These are phyloP conservation scores for Castor canadensis DNA, from an alignment of 2,113 vertebrate species.

Conservation along the genomic window DNA sequence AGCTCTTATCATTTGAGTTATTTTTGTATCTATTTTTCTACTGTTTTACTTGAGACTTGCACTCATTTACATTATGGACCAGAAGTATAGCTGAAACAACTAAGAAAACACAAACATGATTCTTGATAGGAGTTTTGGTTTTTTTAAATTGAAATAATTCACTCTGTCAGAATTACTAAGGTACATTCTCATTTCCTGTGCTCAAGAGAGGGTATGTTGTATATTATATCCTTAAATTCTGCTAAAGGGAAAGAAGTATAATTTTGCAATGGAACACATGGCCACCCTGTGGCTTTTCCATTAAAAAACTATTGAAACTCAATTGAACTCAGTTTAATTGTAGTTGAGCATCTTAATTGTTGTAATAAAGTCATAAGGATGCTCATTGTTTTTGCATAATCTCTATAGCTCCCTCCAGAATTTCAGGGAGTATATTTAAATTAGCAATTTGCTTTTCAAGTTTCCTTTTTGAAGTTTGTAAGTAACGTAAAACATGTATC, in stretches of 20 bases:
- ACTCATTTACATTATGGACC: background rate
- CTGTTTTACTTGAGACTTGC: background rate
- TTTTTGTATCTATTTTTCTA: background rate
- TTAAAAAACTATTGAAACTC: conserved; percentile 55
- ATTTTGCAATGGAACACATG: conserved; percentile 18
- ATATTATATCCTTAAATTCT: background rate
- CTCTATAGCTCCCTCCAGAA: conserved; percentile 23
- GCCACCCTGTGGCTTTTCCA: conserved; percentile 52
- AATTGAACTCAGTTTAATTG: conserved; percentile 43
- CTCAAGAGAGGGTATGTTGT: background rate
- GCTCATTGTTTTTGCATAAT: background rate
- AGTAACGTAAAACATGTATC: background rate
- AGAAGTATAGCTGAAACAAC: background rate
- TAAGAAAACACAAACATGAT: background rate
- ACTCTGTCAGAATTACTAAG: background rate
- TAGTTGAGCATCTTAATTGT: conserved; percentile 2
- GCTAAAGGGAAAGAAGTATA: background rate
- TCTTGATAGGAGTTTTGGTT: background rate
- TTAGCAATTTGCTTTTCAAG: background rate
- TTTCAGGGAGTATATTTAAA: conserved; percentile 35
- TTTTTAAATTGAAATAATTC: background rate
- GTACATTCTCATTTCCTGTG: background rate
- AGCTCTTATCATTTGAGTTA: background rate
- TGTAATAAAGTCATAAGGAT: conserved; percentile 41
- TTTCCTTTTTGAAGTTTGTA: background rate